Percentiles rank a stretch among this genome's conserved stretches.
Conservation (phyloP, 2,888 invertebrate species). For the Mesopsocus fuscifrons region DNA sequence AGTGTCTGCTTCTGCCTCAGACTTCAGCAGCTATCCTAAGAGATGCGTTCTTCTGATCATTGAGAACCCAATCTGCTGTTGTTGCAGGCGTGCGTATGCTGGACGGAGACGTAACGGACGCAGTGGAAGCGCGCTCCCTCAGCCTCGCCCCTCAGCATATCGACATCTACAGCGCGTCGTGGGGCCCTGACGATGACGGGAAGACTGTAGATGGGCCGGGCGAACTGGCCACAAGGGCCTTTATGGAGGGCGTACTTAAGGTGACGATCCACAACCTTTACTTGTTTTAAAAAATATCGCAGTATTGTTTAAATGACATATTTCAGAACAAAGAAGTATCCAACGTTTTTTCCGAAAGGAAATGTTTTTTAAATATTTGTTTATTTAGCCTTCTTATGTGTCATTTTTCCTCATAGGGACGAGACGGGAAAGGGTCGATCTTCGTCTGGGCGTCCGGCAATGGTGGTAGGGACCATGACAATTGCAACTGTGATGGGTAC, state of each 20-base stretch:
- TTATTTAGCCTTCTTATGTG: constrained; percentile 7
- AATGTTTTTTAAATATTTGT: background rate
- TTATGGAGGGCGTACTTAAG: constrained; percentile 87
- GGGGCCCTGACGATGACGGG: constrained; percentile 98
- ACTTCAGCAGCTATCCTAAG: no score
- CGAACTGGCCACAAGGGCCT: constrained; percentile 82
- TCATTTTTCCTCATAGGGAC: constrained; percentile 39
- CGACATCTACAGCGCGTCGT: constrained; percentile 95
- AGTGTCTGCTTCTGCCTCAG: no score
- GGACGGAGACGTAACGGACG: constrained; percentile 96
- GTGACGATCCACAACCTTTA: no score
- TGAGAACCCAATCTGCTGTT: no score
- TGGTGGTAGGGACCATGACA: constrained; percentile 87
- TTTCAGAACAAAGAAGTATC: background rate
- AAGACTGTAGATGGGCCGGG: constrained; percentile 97
- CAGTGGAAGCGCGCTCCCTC: constrained; percentile 89
- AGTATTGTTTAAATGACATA: background rate
- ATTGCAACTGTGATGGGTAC: constrained; percentile 98
- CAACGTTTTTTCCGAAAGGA: background rate
- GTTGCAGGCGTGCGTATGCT: constrained; percentile 85
- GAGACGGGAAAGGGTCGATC: constrained; percentile 86
- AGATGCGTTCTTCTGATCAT: no score
- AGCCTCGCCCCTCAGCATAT: constrained; percentile 91
- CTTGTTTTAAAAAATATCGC: constrained; percentile 8
- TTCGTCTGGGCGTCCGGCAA: constrained; percentile 99